Evolutionary conservation across 1,140 invertebrate genomes (phyloP).

Genomic region (Nilaparvata lugens): DNA sequence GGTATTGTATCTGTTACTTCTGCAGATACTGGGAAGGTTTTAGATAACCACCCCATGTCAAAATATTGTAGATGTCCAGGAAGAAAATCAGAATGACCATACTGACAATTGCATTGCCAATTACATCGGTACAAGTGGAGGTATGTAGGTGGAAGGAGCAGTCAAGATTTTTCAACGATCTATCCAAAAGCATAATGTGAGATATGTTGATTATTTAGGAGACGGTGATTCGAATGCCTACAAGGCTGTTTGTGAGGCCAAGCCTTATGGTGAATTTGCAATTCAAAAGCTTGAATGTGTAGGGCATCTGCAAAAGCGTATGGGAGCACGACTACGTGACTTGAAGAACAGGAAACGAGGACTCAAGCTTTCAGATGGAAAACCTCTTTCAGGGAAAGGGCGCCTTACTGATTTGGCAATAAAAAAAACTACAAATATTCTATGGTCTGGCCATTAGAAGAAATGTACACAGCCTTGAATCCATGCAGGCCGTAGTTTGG

Average conservation of each 20-base stretch:
- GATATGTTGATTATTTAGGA: conserved; percentile 8
- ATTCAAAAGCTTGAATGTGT: conserved; percentile 22
- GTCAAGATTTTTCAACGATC: conserved; percentile 23
- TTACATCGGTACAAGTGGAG: conserved; percentile 22
- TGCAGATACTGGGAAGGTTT: no score
- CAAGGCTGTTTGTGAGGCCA: neutral
- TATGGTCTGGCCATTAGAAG: conserved; percentile 21
- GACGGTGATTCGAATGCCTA: conserved; percentile 22
- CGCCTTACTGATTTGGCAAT: conserved; percentile 16
- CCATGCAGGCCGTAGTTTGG: conserved; percentile 16
- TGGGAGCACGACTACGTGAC: conserved; percentile 11
- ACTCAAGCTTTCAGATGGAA: conserved; percentile 6
- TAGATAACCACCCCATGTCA: no score
- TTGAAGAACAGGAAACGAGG: neutral
- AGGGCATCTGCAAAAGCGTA: conserved; percentile 21
- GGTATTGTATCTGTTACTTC: no score
- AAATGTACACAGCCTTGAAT: conserved; percentile 15
- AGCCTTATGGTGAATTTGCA: conserved; percentile 15
- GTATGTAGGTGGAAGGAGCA: conserved; percentile 24
- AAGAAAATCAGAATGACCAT: no score
- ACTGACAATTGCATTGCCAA: conserved; percentile 16
- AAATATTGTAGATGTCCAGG: no score
- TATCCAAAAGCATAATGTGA: conserved; percentile 7
- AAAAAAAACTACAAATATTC: conserved; percentile 18
- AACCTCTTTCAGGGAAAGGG: conserved; percentile 12